Evolutionary conservation across 2,888 invertebrate genomes (phyloP), one percentile per base, ranked within the genome.

Genomic region (Epiblema foenella): DNA sequence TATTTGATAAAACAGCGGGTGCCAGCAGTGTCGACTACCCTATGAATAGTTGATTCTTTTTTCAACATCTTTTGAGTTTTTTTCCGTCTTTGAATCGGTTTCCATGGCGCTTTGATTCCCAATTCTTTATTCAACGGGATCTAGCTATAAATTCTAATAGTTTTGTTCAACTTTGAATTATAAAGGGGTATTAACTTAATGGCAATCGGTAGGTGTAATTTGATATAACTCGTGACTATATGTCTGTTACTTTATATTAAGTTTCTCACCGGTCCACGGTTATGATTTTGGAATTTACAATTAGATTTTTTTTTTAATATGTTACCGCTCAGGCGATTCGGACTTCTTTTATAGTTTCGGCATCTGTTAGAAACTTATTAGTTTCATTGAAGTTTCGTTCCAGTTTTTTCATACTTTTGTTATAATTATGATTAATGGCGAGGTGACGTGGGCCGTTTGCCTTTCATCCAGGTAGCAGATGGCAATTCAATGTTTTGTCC

Each of bases 1-100:
- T 88, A 89, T 91, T 88, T 91, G 90, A 91, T 91, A 92, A 93
- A 92, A 86, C 92, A 90, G 89, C 90, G 92, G 91, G 92, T 89
- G 89, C 88, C 87, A 84, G 83, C 85, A 81, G 79, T 82, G 84
- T 74, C 73, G 75, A 76, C 76, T 73, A 65, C 82, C 82, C 83
- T 86, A 85, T 89, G 89, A 89, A 89, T 90, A 89, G 88, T 87
- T 82, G 79, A 85, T 87, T 85, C 84, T 79, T 84, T 89, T 89
- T 91, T 90, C 82, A 83, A 81, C 80, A 89, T 90, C 90, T 88
- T 87, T 86, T 79, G 77, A 81, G 75, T 81, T 85, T 86, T 86
- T 86, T 83, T 78, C 78, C 80, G 75, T 87, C 84, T 85, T 88
- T 87, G 88, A 87, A 89, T 86, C 86, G 84, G 86, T 84, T 83